Evolutionary conservation across 2,797 vertebrate species (phyloP).

Genomic region (Spinus pinus): DNA sequence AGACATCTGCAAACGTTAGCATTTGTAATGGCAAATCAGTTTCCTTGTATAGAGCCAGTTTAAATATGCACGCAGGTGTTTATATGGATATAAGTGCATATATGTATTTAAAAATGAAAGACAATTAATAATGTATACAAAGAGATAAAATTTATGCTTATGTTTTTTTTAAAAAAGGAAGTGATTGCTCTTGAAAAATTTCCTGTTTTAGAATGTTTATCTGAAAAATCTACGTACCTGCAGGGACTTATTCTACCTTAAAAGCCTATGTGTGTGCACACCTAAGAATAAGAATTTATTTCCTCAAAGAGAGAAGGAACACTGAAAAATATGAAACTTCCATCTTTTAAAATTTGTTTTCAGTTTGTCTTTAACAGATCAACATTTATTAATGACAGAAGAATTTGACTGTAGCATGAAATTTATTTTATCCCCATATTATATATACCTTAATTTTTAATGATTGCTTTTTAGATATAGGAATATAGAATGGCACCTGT

Average conservation of each 20-base stretch:
- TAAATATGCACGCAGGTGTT: neutral
- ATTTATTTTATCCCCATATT: neutral
- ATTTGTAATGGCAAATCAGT: neutral
- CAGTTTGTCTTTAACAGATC: neutral
- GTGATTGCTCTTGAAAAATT: neutral
- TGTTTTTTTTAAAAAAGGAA: accelerated
- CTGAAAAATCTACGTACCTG: neutral
- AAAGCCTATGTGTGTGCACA: neutral
- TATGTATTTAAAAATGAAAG: neutral
- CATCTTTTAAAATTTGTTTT: neutral
- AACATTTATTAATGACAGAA: neutral
- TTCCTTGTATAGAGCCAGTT: neutral
- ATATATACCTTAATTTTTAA: neutral
- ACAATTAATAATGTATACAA: neutral
- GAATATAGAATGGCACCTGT: neutral
- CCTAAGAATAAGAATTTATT: neutral
- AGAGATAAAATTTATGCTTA: neutral
- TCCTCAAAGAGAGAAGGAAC: neutral
- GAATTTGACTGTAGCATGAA: neutral
- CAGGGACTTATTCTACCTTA: neutral
- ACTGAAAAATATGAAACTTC: neutral
- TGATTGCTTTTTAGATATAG: neutral
- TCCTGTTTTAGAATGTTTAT: neutral
- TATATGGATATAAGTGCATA: neutral
- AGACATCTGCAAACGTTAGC: neutral